phyloP scores from a whole-genome alignment of 2,888 invertebrate genomes.

The Adelphocoris suturalis region DNA sequence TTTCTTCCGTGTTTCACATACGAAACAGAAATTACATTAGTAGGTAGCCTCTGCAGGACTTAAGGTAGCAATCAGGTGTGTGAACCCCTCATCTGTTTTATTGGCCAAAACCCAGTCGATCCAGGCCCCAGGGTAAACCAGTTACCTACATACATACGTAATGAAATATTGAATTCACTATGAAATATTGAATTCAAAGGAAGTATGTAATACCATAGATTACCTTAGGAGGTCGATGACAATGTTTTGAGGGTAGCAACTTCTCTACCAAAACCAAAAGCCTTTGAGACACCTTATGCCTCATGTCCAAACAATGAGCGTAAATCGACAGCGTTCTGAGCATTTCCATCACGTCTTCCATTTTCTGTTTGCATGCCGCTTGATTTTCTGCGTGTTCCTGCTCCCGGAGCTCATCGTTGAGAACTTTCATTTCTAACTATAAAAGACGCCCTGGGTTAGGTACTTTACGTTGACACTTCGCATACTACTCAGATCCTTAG shows the following conservation, averaged over 20 bases:
- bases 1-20: no score
- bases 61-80: no score
- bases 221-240: conserved; percentile 53
- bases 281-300: conserved; percentile 69
- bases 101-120: no score
- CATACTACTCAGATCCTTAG: not conserved
- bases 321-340: conserved; percentile 70
- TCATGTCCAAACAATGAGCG: conserved; percentile 69
- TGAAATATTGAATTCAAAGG: no score
- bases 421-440: conserved; percentile 72
- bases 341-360: conserved; percentile 70
- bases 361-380: conserved; percentile 58
- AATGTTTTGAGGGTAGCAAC: conserved; percentile 35
- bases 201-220: not conserved
- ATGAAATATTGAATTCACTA: no score
- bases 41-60: no score
- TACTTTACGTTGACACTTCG: not conserved
- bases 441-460: conserved; percentile 9
- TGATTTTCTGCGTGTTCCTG: conserved; percentile 71
- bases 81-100: no score
- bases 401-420: conserved; percentile 72
- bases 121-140: no score
- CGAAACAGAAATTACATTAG: no score
- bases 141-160: no score
- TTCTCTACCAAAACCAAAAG: conserved; percentile 55